phyloP scores from a whole-genome alignment of 2,888 invertebrate species.

The Pseudococcus jackbeardsleyi region DNA sequence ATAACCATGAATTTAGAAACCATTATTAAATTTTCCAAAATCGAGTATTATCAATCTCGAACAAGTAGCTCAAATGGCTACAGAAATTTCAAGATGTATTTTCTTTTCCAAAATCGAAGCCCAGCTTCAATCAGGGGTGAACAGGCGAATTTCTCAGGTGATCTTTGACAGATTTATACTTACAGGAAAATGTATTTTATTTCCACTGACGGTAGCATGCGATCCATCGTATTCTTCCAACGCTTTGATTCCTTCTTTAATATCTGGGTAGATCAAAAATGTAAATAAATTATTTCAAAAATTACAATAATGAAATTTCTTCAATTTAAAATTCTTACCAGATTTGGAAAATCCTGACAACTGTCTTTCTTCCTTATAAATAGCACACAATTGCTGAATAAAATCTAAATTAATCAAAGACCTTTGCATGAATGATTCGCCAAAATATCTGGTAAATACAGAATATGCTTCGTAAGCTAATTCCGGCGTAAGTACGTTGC shows the following conservation, averaged over 20 bases:
- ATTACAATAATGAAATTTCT: background rate
- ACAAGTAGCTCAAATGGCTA: too few relatives aligned
- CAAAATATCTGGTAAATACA: conserved; percentile 80
- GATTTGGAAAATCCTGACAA: conserved; percentile 67
- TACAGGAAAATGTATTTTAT: conserved; percentile 83
- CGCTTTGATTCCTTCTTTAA: conserved; percentile 67
- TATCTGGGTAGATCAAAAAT: conserved; percentile 49
- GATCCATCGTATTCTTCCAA: conserved; percentile 81
- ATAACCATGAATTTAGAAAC: too few relatives aligned
- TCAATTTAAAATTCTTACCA: conserved; percentile 64
- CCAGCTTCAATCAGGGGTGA: too few relatives aligned
- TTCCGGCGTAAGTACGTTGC: conserved; percentile 84
- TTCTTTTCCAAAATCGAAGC: too few relatives aligned
- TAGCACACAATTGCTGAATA: conserved; percentile 82
- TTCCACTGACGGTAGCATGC: conserved; percentile 85
- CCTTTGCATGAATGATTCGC: conserved; percentile 79
- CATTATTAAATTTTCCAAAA: too few relatives aligned
- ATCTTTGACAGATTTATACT: conserved; percentile 6
- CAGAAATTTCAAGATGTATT: too few relatives aligned
- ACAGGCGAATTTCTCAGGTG: too few relatives aligned
- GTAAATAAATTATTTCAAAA: background rate
- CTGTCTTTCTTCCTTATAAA: conserved; percentile 76
- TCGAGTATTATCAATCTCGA: too few relatives aligned
- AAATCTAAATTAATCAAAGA: conserved; percentile 83
- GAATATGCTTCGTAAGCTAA: conserved; percentile 86